Conservation (phyloP, 2,797 vertebrate genomes). For the Clarias laeviceps region DNA sequence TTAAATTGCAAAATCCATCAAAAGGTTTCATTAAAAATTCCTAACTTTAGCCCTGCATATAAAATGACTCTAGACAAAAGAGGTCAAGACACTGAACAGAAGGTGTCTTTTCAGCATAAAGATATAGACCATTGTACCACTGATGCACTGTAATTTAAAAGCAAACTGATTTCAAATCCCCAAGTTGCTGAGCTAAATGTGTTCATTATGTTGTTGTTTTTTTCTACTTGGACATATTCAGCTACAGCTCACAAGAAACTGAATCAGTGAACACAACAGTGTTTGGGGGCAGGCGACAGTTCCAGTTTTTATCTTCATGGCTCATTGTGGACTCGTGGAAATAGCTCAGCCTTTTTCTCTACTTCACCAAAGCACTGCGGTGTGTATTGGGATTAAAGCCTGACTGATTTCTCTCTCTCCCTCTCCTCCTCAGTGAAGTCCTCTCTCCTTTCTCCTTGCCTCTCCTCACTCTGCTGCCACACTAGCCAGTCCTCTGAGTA, state of each 20-base stretch:
- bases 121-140: background rate
- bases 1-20: background rate
- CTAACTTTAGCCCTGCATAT: background rate
- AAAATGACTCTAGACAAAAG: constrained; percentile 22
- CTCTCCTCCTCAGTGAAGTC: constrained; percentile 28
- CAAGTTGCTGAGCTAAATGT: background rate
- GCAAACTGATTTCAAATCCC: constrained; percentile 25
- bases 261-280: constrained; percentile 29
- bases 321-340: constrained; percentile 78
- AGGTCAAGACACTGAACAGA: constrained; percentile 2
- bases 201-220: background rate
- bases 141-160: constrained; percentile 13
- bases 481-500: constrained; percentile 83
- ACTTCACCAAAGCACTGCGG: constrained; percentile 76
- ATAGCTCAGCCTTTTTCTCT: constrained; percentile 77
- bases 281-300: constrained; percentile 25
- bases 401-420: constrained; percentile 35
- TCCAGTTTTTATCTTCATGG: constrained; percentile 75
- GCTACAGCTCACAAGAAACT: constrained; percentile 41
- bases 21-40: constrained; percentile 5
- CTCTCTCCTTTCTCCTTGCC: constrained; percentile 42
- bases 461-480: constrained; percentile 62
- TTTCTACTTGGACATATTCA: constrained; percentile 25
- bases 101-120: background rate
- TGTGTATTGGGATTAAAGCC: constrained; percentile 79